Percentiles rank a stretch among this genome's conserved stretches.
Conservation (phyloP, 2,113 vertebrate species). For the Otus sunia region DNA sequence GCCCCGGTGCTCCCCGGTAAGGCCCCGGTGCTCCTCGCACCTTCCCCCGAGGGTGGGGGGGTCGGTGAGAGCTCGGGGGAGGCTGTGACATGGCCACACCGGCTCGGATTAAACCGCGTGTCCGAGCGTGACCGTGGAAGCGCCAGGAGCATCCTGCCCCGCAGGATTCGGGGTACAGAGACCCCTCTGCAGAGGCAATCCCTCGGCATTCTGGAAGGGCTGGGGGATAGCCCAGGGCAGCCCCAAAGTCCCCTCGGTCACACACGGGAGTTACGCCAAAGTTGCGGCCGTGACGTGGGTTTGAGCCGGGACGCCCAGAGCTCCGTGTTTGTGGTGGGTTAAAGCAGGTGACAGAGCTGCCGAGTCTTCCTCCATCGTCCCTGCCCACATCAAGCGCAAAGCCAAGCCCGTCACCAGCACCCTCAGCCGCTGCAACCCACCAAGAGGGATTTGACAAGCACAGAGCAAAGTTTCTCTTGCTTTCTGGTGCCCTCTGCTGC, state of each 20-base stretch:
- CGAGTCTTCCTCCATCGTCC: neutral
- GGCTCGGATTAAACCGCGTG: too few relatives aligned
- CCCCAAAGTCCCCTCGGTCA: accelerated
- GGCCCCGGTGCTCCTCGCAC: too few relatives aligned
- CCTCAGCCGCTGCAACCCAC: neutral
- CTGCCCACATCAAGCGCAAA: neutral
- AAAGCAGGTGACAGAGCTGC: accelerated
- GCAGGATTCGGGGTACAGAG: neutral
- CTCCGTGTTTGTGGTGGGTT: accelerated
- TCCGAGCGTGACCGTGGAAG: too few relatives aligned
- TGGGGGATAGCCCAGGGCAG: accelerated
- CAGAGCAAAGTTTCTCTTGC: neutral
- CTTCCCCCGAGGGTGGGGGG: too few relatives aligned
- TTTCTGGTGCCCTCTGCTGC: constrained; percentile 61
- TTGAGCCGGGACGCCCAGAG: neutral
- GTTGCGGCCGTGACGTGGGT: accelerated
- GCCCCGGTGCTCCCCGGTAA: too few relatives aligned
- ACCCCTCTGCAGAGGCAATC: too few relatives aligned
- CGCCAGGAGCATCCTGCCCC: neutral
- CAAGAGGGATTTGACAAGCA: neutral
- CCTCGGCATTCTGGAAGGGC: neutral
- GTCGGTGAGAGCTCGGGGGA: too few relatives aligned
- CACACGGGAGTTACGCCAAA: accelerated
- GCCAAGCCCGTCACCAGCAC: neutral
- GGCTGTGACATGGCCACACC: accelerated